These are phyloP conservation scores for Hyperoodon ampullatus DNA, from an alignment of 2,113 vertebrate species.

Conservation along the genomic window DNA sequence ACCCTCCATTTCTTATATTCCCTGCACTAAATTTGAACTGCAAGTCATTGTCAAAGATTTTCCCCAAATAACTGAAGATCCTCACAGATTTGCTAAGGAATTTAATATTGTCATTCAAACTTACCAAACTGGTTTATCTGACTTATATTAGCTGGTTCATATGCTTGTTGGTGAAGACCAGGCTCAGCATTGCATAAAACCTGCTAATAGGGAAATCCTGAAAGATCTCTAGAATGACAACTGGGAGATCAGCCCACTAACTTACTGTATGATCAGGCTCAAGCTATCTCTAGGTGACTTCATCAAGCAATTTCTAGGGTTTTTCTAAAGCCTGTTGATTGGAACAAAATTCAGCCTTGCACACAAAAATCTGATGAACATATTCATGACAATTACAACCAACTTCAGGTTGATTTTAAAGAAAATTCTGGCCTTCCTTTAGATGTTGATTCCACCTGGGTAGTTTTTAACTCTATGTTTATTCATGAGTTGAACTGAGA, in stretches of 20 bases:
- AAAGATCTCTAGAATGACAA: neutral
- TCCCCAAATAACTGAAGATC: neutral
- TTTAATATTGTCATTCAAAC: neutral
- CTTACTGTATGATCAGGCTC: neutral
- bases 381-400: neutral
- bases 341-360: neutral
- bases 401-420: neutral
- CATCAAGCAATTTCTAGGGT: neutral
- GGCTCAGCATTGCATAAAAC: neutral
- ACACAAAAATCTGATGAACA: neutral
- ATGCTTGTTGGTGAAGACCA: neutral
- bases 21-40: neutral
- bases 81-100: neutral
- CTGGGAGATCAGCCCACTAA: neutral
- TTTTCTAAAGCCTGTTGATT: neutral
- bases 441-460: neutral
- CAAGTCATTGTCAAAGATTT: neutral
- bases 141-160: neutral
- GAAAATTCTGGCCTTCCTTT: neutral
- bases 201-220: neutral
- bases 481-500: neutral
- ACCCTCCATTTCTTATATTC: neutral
- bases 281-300: neutral
- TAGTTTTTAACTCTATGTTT: neutral
- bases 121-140: neutral